Evolutionary conservation across 2,888 invertebrate genomes (phyloP).

Genomic region (Emesis castigata): DNA sequence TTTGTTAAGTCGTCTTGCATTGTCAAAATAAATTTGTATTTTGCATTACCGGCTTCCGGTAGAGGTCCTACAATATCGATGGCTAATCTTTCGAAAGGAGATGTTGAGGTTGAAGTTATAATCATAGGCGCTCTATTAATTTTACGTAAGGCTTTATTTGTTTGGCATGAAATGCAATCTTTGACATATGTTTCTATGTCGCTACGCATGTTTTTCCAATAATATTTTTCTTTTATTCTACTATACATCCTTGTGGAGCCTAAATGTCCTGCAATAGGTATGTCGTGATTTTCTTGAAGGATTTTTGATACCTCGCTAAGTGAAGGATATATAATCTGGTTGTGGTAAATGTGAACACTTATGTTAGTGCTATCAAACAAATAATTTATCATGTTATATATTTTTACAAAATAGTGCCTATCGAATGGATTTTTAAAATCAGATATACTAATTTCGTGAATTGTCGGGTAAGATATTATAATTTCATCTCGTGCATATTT

Average conservation of each 20-base stretch:
- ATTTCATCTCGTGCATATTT: not conserved
- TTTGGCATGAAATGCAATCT: not conserved
- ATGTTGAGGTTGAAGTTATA: not conserved
- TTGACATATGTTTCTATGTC: not conserved
- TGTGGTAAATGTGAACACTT: slow-evolving; percentile 56
- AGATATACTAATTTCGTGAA: slow-evolving; percentile 15
- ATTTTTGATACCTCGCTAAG: not conserved
- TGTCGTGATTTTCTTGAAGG: not conserved
- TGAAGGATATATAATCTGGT: not conserved
- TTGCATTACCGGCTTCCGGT: not conserved
- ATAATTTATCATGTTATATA: slow-evolving; percentile 57
- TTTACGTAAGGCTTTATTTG: not conserved
- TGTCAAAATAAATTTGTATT: not conserved
- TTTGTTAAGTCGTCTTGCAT: too few species aligned
- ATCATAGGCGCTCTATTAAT: not conserved
- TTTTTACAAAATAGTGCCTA: slow-evolving; percentile 45
- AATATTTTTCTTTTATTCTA: not conserved
- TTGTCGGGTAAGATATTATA: not conserved
- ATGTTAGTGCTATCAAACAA: slow-evolving; percentile 63
- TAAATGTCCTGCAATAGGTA: not conserved
- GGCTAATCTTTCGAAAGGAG: not conserved
- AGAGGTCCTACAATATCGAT: not conserved
- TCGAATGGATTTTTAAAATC: slow-evolving; percentile 40
- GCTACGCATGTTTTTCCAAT: not conserved
- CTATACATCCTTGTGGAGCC: not conserved